These are phyloP conservation scores for Benitochromis conjunctus DNA, from an alignment of 2,113 vertebrate genomes.

Conservation along the genomic window DNA sequence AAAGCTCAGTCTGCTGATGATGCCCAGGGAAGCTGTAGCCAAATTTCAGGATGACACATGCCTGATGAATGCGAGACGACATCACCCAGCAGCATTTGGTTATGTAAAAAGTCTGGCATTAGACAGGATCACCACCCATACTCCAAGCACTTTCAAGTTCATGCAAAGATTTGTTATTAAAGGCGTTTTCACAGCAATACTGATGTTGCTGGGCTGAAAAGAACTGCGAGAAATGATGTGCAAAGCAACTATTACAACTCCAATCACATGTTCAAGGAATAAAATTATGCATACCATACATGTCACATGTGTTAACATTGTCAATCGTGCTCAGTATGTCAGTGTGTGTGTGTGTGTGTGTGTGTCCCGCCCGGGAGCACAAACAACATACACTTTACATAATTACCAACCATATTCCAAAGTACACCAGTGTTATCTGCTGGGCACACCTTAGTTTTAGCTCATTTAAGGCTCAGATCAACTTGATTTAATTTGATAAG, in stretches of 20 bases:
- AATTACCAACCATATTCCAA: constrained; percentile 3
- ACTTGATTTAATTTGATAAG: not conserved
- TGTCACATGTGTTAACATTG: not conserved
- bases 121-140: constrained; percentile 27
- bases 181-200: constrained; percentile 5
- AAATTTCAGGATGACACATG: not conserved
- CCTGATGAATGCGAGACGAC: constrained; percentile 11
- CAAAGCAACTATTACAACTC: not conserved
- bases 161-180: constrained; percentile 59
- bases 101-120: constrained; percentile 45
- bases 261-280: not conserved
- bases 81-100: constrained; percentile 23
- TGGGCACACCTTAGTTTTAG: not conserved
- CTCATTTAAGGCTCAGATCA: not conserved
- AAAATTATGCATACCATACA: not conserved
- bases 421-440: not conserved
- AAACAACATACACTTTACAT: constrained; percentile 8
- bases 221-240: not conserved
- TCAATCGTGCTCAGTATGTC: not conserved
- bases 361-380: not conserved
- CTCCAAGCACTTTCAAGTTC: constrained; percentile 37
- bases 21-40: not conserved
- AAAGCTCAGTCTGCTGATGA: not conserved
- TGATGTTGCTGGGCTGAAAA: not conserved
- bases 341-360: not conserved